These are phyloP conservation scores for Okapia johnstoni DNA, from an alignment of 2,113 vertebrate species.

Conservation along the genomic window DNA sequence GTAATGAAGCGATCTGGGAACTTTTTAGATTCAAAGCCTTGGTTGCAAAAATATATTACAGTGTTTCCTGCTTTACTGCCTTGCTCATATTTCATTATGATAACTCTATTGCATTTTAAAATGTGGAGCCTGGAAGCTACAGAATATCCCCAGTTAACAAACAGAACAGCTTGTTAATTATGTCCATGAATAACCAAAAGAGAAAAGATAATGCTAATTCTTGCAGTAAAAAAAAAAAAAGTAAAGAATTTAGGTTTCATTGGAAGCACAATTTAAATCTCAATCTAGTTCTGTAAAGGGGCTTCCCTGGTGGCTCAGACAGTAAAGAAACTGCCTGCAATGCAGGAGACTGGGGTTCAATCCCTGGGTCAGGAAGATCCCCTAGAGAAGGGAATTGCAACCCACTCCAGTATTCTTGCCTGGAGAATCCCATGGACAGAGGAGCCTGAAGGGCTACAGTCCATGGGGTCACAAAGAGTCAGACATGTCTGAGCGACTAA, in stretches of 20 bases:
- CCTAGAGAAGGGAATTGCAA: not conserved
- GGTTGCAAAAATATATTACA: constrained; percentile 45
- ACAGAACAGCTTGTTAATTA: constrained; percentile 49
- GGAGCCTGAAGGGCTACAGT: not conserved
- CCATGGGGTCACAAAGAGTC: not conserved
- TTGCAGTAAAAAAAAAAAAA: constrained; percentile 5
- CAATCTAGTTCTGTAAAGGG: not conserved
- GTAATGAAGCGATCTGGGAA: constrained; percentile 41
- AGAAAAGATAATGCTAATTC: constrained; percentile 8
- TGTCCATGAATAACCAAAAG: constrained; percentile 15
- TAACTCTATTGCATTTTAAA: constrained; percentile 12
- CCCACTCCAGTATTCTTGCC: not conserved
- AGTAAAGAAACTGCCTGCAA: not conserved
- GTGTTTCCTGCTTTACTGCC: constrained; percentile 34
- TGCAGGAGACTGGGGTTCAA: not conserved
- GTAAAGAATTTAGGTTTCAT: not conserved
- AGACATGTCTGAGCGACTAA: not conserved
- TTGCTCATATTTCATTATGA: constrained; percentile 49
- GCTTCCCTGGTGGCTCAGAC: not conserved
- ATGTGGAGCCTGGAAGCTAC: constrained; percentile 13
- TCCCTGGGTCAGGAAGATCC: not conserved
- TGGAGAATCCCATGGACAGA: not conserved
- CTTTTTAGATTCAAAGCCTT: constrained; percentile 38
- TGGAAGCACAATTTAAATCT: not conserved
- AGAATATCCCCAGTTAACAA: not conserved